These are phyloP conservation scores for Heliconius eleuchia DNA, from an alignment of 1,140 invertebrate species.

Conservation along the genomic window DNA sequence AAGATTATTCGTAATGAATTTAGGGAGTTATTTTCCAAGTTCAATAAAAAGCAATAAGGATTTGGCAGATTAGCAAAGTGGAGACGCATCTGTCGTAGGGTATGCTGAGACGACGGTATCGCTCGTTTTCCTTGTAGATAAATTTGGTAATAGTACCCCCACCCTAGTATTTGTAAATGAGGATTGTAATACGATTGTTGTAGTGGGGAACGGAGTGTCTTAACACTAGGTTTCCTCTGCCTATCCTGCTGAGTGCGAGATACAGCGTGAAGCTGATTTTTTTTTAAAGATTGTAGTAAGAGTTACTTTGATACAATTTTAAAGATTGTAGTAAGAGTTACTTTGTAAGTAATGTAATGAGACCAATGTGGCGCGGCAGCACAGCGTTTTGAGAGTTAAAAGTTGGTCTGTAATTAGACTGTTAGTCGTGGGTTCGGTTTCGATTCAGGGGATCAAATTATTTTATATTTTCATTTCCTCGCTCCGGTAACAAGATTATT, in stretches of 20 bases:
- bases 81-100: slow-evolving; percentile 33
- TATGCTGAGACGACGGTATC: slow-evolving; percentile 27
- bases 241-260: no score
- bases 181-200: not conserved
- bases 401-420: no score
- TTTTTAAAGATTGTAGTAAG: not conserved
- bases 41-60: slow-evolving; percentile 41
- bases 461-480: no score
- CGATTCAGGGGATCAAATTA: no score
- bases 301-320: not conserved
- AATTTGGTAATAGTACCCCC: slow-evolving; percentile 27
- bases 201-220: no score
- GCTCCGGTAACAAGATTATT: no score
- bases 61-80: slow-evolving; percentile 37
- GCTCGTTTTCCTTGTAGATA: slow-evolving; percentile 32
- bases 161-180: not conserved
- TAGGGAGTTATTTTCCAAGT: slow-evolving; percentile 29
- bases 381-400: no score
- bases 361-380: no score
- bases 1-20: slow-evolving; percentile 16
- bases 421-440: no score
- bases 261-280: no score
- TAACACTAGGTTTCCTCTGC: no score
- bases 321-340: not conserved
- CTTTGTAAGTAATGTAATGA: not conserved